These are phyloP conservation scores for Augochlora pura DNA, from an alignment of 1,140 invertebrate genomes.

Conservation along the genomic window DNA sequence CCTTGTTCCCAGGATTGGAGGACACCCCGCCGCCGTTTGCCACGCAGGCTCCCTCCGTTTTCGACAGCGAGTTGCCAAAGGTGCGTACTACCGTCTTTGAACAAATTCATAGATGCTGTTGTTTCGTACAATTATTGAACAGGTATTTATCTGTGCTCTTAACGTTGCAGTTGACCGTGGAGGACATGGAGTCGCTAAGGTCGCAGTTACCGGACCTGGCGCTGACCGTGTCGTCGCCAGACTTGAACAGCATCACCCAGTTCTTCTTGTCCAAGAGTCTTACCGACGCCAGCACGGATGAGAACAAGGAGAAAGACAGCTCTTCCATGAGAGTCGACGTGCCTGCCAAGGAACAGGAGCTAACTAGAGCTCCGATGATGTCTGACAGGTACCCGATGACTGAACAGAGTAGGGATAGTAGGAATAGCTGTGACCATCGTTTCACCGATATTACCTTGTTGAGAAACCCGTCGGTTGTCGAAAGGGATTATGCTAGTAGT, in stretches of 20 bases:
- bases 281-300: constrained; percentile 70
- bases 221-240: constrained; percentile 81
- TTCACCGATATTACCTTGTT: no score
- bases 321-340: constrained; percentile 67
- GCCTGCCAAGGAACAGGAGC: constrained; percentile 65
- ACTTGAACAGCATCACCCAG: constrained; percentile 86
- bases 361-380: constrained; percentile 63
- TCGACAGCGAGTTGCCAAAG: constrained; percentile 88
- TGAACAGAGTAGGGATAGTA: neutral
- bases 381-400: constrained; percentile 69
- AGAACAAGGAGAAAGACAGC: constrained; percentile 73
- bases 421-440: no score
- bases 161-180: constrained; percentile 77
- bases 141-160: neutral
- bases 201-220: constrained; percentile 84
- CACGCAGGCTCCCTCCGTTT: constrained; percentile 87
- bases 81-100: constrained; percentile 67
- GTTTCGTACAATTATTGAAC: neutral
- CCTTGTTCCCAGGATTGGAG: constrained; percentile 92
- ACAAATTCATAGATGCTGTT: no score
- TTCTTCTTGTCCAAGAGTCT: constrained; percentile 84
- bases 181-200: constrained; percentile 86
- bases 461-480: no score
- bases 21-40: constrained; percentile 93
- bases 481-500: no score